Evolutionary conservation across 2,797 vertebrate species (phyloP).

Genomic region (Pipistrellus kuhlii): DNA sequence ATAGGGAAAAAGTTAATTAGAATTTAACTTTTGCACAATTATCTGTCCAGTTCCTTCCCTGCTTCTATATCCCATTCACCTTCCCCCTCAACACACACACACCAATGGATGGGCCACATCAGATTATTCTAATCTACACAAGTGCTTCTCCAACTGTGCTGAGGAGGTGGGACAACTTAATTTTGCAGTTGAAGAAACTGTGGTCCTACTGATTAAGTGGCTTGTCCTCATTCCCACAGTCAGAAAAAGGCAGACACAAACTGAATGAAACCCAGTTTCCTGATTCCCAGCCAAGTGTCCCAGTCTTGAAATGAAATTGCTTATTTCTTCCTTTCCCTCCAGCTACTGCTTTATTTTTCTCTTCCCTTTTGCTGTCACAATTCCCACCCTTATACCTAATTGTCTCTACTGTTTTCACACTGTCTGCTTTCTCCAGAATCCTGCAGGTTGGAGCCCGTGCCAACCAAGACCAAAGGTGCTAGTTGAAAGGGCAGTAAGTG

Average conservation of each 20-base stretch:
- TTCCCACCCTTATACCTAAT: background rate
- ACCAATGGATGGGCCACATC: background rate
- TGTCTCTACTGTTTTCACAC: background rate
- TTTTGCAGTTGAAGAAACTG: constrained; percentile 15
- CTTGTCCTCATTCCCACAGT: constrained; percentile 39
- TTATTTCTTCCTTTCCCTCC: constrained; percentile 7
- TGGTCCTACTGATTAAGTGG: background rate
- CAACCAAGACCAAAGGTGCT: too few relatives aligned
- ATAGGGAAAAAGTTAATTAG: background rate
- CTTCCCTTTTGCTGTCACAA: background rate
- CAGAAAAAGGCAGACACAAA: background rate
- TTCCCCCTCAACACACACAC: too few relatives aligned
- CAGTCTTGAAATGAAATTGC: constrained; percentile 43
- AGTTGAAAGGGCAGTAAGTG: background rate
- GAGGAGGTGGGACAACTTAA: background rate
- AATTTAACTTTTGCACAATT: background rate
- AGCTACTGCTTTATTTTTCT: background rate
- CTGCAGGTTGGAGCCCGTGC: background rate
- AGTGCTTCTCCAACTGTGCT: background rate
- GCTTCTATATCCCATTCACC: background rate
- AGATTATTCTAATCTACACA: background rate
- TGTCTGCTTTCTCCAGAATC: background rate
- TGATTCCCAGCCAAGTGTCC: constrained; percentile 25
- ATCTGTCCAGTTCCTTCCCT: background rate
- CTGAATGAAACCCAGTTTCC: background rate